Evolutionary conservation across 2,888 invertebrate genomes (phyloP).

Genomic region (Syrista parreyssii): DNA sequence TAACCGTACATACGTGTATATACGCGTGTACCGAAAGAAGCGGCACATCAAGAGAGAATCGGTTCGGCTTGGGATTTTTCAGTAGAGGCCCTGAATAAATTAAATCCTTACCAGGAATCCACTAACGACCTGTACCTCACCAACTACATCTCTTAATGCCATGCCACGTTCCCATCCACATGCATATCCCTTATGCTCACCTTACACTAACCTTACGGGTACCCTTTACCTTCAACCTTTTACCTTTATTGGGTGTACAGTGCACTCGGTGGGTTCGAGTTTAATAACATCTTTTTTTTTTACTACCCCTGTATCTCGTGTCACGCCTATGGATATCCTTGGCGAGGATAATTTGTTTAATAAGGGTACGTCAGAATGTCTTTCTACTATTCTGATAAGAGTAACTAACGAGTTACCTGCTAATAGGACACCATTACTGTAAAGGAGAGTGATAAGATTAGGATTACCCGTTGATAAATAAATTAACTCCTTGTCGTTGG

Average conservation of each 20-base stretch:
- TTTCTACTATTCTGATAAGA: background rate
- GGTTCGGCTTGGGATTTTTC: background rate
- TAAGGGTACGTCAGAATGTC: background rate
- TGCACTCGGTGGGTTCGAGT: background rate
- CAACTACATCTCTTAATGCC: constrained; percentile 39
- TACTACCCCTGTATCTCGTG: background rate
- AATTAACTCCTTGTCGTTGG: background rate
- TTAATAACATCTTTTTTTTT: background rate
- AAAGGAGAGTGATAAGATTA: background rate
- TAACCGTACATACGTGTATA: background rate
- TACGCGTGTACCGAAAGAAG: background rate
- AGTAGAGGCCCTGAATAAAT: constrained; percentile 48
- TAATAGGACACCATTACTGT: background rate
- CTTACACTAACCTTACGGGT: background rate
- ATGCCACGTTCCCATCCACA: constrained; percentile 12
- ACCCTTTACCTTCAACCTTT: background rate
- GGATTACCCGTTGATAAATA: background rate
- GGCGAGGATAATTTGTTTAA: background rate
- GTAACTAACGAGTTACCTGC: background rate
- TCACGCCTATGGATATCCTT: background rate
- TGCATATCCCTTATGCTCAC: background rate
- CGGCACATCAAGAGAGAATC: background rate
- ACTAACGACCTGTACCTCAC: constrained; percentile 51
- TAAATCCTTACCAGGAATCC: constrained; percentile 58
- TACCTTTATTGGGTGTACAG: background rate